These are phyloP conservation scores for Geotrupes spiniger DNA, from an alignment of 2,888 invertebrate genomes.

Conservation along the genomic window DNA sequence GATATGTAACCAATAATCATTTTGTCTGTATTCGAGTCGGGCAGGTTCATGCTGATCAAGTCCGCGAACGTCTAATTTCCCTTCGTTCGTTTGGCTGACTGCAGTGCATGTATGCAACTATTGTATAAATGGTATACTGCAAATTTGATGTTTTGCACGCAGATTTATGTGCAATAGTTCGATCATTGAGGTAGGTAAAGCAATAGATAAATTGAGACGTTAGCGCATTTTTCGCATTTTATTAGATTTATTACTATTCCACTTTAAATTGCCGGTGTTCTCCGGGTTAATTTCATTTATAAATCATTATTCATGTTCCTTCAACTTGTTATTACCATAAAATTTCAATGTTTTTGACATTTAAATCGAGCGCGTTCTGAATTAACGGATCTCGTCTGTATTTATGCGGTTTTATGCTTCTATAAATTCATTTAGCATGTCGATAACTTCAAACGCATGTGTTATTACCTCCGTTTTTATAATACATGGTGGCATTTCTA, in stretches of 20 bases:
- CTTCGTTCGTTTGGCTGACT: constrained; percentile 1
- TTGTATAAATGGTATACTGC: constrained; percentile 39
- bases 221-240: constrained; percentile 30
- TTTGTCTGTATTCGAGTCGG: constrained; percentile 41
- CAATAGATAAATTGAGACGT: constrained; percentile 45
- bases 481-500: too few species aligned
- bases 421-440: constrained; percentile 2
- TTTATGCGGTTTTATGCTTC: not conserved
- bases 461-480: not conserved
- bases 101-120: constrained; percentile 18
- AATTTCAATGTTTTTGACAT: constrained; percentile 27
- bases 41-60: constrained; percentile 19
- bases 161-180: constrained; percentile 41
- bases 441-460: constrained; percentile 3
- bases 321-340: constrained; percentile 22
- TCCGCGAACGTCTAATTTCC: not conserved
- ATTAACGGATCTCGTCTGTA: constrained; percentile 2
- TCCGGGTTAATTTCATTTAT: constrained; percentile 25
- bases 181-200: constrained; percentile 42
- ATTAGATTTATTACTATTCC: constrained; percentile 25
- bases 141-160: constrained; percentile 41
- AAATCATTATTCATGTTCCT: constrained; percentile 23
- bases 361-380: constrained; percentile 17
- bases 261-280: constrained; percentile 23
- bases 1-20: constrained; percentile 48